Evolutionary conservation across 2,797 vertebrate genomes (phyloP).

Genomic region (Acropternis orthonyx): DNA sequence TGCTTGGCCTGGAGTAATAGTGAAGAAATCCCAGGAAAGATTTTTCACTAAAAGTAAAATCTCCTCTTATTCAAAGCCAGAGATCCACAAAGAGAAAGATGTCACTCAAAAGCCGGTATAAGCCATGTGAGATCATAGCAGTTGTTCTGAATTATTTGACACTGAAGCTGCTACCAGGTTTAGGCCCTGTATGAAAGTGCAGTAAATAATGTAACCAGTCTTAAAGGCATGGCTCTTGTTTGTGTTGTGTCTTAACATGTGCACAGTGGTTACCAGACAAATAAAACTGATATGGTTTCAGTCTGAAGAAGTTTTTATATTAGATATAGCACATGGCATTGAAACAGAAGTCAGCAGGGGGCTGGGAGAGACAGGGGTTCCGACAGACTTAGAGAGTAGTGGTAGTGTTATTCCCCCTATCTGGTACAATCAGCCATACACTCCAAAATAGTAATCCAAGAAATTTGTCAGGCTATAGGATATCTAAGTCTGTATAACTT

Average conservation of each 20-base stretch:
- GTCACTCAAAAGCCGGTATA: not conserved
- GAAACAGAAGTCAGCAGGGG: not conserved
- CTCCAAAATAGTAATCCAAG: not conserved
- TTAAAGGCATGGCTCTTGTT: not conserved
- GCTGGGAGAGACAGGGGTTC: not conserved
- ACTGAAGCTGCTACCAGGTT: not conserved
- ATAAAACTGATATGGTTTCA: not conserved
- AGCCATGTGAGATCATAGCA: not conserved
- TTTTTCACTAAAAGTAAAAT: not conserved
- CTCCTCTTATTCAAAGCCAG: not conserved
- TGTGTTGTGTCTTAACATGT: not conserved
- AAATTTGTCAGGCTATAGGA: not conserved
- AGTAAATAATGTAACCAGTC: not conserved
- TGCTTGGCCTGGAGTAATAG: not conserved
- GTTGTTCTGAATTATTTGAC: not conserved
- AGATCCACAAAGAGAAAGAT: not conserved
- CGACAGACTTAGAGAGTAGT: not conserved
- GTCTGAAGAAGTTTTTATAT: not conserved
- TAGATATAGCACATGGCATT: not conserved
- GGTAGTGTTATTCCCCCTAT: not conserved
- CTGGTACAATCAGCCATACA: not conserved
- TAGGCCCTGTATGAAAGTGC: not conserved
- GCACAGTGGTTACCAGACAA: not conserved
- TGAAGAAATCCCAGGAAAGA: not conserved
- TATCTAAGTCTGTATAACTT: not conserved